Evolutionary conservation across 2,797 vertebrate species (phyloP), one percentile per base, ranked within the genome.

Genomic region (Chloroceryle inda): DNA sequence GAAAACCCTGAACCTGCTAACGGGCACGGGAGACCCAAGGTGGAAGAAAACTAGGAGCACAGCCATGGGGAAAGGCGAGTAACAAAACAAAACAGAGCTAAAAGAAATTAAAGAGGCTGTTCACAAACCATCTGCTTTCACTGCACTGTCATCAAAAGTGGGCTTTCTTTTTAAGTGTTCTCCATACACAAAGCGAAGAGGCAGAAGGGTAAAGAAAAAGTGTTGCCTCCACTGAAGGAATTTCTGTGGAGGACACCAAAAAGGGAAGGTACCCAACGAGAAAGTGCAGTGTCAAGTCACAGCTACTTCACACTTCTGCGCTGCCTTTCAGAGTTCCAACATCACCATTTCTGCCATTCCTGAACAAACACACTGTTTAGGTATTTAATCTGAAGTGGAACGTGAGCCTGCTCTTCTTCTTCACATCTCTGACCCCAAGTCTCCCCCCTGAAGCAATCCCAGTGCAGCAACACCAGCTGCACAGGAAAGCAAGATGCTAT

Each of bases 351-450:
- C 73, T 37, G 72, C 47, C 38, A 4, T 17, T 37, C 67, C n/a
- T 29, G 50, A 71, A 19, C 19, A 21, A 83, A 55, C 2, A 16
- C 40, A 8, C 50, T 18, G 7, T 33, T 20, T 11, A 24, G 42
- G 27, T 52, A 40, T 35, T 74, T n/a, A 27, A 29, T 78, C 40
- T 29, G 31, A 22, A 50, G 66, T 44, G 40, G 27, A 59, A 80
- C 1, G 5, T 21, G 58, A 52, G 17, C 49, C 21, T n/a, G 50
- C 62, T 82, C 35, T n/a, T 59, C 52, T 45, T 20, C 56, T n/a
- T 61, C 19, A 1, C 2, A 21, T 33, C 62, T 18, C 6, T 55
- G 50, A 6, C 27, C 26, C 26, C 15, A 16, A 0, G 20, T 5
- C 19, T n/a, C 73, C 29, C n/a, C 27, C 26, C 29, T 44, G 45